phyloP scores from a whole-genome alignment of 2,113 vertebrate species.

The Microcebus lehilahytsara region DNA sequence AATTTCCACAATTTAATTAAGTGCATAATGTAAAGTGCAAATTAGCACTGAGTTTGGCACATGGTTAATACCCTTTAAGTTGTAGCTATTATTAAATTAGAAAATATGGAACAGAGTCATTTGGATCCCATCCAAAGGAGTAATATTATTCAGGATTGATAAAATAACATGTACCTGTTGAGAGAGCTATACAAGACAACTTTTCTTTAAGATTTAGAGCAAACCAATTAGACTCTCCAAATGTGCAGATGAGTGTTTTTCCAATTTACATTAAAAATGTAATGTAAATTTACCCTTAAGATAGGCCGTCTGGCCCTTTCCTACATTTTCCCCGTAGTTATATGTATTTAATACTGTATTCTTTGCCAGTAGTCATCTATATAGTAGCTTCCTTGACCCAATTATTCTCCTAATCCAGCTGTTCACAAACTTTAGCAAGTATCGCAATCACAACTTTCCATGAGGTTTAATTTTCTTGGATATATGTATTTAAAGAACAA shows the following conservation, averaged over 20 bases:
- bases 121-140: not conserved
- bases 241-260: not conserved
- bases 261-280: not conserved
- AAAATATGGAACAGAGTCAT: not conserved
- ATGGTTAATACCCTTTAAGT: not conserved
- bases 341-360: not conserved
- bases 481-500: not conserved
- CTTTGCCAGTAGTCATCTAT: not conserved
- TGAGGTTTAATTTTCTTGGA: not conserved
- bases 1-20: not conserved
- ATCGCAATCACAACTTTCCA: not conserved
- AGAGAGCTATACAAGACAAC: not conserved
- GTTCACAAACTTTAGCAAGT: not conserved
- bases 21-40: not conserved
- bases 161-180: not conserved
- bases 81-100: not conserved
- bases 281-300: not conserved
- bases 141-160: not conserved
- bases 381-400: not conserved
- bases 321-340: not conserved
- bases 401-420: not conserved
- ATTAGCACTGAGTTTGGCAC: not conserved
- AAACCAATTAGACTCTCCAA: not conserved
- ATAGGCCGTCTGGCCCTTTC: not conserved
- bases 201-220: not conserved